Base-by-base conservation (phyloP, 1,140 invertebrate genomes). In the Pantala flavescens region DNA sequence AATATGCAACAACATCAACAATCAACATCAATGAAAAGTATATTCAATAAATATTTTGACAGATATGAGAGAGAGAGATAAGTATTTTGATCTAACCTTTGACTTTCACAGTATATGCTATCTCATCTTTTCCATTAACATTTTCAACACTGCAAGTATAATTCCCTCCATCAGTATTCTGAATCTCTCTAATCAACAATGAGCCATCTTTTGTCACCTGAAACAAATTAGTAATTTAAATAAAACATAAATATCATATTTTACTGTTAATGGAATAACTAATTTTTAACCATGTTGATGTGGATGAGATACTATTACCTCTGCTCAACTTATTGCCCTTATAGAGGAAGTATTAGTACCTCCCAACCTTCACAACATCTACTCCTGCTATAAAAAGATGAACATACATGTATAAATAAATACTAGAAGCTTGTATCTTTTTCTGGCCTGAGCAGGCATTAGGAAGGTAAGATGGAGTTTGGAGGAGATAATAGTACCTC, bases 71-170 rank as follows among this genome's bases (percentile, higher is more conserved):
- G 14, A 7, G n/a, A 7, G 49, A 21, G 3, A 3, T 5, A 63
- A 63, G 5, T 14, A 63, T 19, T 63, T 63, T 63, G 23, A 0
- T 70, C 42, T 75, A 81, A 90, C 89, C 88, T 87, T 88, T 88
- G 14, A 91, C 88, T 72, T 84, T 85, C 3, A 91, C 79, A 21
- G 84, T 83, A 79, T 95, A 95, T 0, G 89, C 88, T 74, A 97
- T 94, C 79, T 92, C 89, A 83, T 96, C 95, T 71, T 87, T 88
- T 0, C 94, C 94, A 82, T 95, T 88, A 11, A 86, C 84, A 82
- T 98, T 97, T 78, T 92, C 90, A 3, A 94, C 92, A 23, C 86
- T 84, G 81, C 95, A 98, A 0, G 93, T 91, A 80, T 96, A 97
- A 84, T 96, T 95, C n/a, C 94, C 94, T 79, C 90, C 90, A 81